A percentile compares a stretch with the other conserved stretches of the same genome.
phyloP scores from a whole-genome alignment of 2,888 invertebrate species.

The Opisthograptis luteolata region DNA sequence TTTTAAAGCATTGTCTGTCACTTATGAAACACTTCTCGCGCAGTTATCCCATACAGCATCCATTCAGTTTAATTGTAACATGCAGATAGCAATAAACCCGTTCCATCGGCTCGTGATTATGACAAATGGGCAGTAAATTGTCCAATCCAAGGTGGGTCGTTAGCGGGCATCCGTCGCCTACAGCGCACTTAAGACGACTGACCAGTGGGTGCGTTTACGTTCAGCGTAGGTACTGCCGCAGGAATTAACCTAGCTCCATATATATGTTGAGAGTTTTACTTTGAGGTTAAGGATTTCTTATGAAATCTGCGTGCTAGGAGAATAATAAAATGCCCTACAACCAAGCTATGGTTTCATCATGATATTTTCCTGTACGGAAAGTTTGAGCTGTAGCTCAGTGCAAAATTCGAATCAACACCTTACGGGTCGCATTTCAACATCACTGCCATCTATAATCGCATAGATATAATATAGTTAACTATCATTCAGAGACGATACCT shows the following conservation, averaged over 20 bases:
- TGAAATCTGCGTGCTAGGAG: too few species aligned
- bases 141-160: constrained; percentile 12
- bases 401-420: too few species aligned
- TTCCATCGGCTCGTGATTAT: constrained; percentile 27
- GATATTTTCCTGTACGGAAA: too few species aligned
- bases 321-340: too few species aligned
- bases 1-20: neutral
- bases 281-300: too few species aligned
- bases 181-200: neutral
- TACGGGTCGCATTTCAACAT: too few species aligned
- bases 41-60: neutral
- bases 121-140: constrained; percentile 18
- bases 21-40: neutral
- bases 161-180: constrained; percentile 21
- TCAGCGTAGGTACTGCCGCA: too few species aligned
- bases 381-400: too few species aligned
- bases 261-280: too few species aligned
- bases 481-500: neutral
- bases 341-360: too few species aligned
- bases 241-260: too few species aligned
- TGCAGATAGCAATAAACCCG: constrained; percentile 6
- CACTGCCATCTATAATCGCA: too few species aligned
- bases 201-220: constrained; percentile 23
- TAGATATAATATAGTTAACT: neutral
- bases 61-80: constrained; percentile 7